Base-by-base conservation (phyloP, 2,797 vertebrate genomes). In the Salmo trutta region DNA sequence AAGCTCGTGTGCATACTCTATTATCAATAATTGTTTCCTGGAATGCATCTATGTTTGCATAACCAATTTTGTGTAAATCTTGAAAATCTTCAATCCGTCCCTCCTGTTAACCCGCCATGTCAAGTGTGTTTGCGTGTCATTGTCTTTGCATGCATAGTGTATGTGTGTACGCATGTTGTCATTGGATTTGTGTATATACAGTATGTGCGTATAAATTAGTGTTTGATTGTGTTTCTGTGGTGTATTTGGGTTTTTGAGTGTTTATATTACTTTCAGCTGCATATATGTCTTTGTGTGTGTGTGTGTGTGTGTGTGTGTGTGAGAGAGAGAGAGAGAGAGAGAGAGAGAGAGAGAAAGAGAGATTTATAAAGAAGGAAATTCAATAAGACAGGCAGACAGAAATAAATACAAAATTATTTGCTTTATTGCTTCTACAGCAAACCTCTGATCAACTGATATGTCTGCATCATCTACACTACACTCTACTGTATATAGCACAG, bases 311-410 rank as follows among this genome's bases (percentile, higher is more conserved):
- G 71, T 53, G 71, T n/a, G 12, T 16, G 36, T 27, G 66, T 3
- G 53, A n/a, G 72, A 21, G 33, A 24, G 52, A 69, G 62, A 74
- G 76, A 77, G 77, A 77, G 75, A 77, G 76, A 78, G 75, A 77
- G 76, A 78, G 24, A 24, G 53, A n/a, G 72, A 21, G 33, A 24
- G 36, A 69, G 62, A 74, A 74, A 77, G 77, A 77, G 75, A 77
- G 76, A 78, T 59, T 7, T 36, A 54, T 41, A 41, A 41, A 41
- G 41, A 41, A 41, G 10, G 41, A 47, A 47, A 47, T 47, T 12
- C 41, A 47, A 3, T 3, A 47, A 47, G 41, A 47, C 8, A 47
- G 41, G 12, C 41, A 47, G 41, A 47, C 6, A 36, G 6, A 36
- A 10, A 47, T 2, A 10, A 0, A 2, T 12, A 1, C 0, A 29